Evolutionary conservation across 2,797 vertebrate species (phyloP).

Genomic region (Ceryle rudis): DNA sequence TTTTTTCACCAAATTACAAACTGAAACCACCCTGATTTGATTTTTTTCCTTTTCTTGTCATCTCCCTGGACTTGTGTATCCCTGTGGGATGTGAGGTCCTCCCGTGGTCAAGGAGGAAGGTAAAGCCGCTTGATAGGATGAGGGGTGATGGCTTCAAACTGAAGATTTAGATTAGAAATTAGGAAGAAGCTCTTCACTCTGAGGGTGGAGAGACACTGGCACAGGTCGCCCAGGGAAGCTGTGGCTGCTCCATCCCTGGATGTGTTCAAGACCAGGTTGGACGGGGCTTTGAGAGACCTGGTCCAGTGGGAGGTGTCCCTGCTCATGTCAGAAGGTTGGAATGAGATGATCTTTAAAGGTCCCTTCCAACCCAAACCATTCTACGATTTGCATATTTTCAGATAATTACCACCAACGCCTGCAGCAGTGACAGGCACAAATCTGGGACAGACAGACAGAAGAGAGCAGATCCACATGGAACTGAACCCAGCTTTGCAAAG

Average conservation of each 20-base stretch:
- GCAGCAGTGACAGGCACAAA: background rate
- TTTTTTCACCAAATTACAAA: background rate
- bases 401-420: background rate
- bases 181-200: too few species aligned
- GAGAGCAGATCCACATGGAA: background rate
- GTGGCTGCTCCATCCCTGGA: too few species aligned
- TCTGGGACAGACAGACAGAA: background rate
- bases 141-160: too few species aligned
- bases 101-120: background rate
- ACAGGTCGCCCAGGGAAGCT: too few species aligned
- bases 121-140: accelerated
- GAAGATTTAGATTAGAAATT: too few species aligned
- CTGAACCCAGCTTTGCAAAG: background rate
- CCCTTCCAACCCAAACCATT: too few species aligned
- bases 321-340: too few species aligned
- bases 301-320: too few species aligned
- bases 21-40: background rate
- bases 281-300: too few species aligned
- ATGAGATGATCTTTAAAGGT: too few species aligned
- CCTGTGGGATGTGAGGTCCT: accelerated
- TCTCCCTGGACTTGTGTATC: background rate
- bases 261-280: too few species aligned
- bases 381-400: background rate
- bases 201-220: too few species aligned
- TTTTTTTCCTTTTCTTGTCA: background rate